Base-by-base conservation (phyloP, 2,797 vertebrate genomes). In the Malurus leucopterus region DNA sequence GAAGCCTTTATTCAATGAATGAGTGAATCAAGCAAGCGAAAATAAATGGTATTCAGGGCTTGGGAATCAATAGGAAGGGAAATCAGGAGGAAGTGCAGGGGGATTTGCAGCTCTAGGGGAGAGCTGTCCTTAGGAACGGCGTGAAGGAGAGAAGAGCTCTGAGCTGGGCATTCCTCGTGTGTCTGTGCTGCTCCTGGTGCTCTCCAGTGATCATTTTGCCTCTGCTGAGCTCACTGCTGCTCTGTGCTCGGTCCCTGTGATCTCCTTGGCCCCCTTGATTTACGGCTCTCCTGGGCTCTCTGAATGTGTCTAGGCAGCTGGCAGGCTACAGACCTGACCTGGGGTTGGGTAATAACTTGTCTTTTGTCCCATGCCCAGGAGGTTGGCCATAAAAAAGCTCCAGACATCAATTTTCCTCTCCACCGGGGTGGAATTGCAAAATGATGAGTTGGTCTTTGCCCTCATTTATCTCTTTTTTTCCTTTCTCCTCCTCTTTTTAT, bases 1-100 rank as follows among this genome's bases (percentile, higher is more conserved):
- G 96, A 94, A 94, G 95, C 93, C 95, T 95, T 95, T 95, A 95
- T 95, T 95, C 95, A 91, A 91, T 94, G 95, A 95, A 95, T 96
- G 94, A 95, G 83, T 88, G 95, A 93, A 93, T 91, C 91, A 96
- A 92, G 92, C 91, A 93, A 93, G 96, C 72, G 86, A 94, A 92
- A 93, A 93, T 82, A 93, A 93, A 94, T 86, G 83, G 76, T 43
- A 93, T 92, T 95, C 95, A 93, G 71, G 83, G 90, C 78, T 76
- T 70, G 81, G 75, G 63, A 94, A 92, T 90, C 93, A 92, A 91
- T 94, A 84, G 79, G 75, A 73, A 79, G 90, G 62, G 89, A 85
- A 86, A 88, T 88, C 68, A 61, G 82, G 90, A 94, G 88, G 92
- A 93, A 86, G 67, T 17, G 62, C 69, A 54, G 54, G 46, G 62